Base-by-base conservation (phyloP, 64 coral and sea anemone species). In the Trachythela sp. region DNA sequence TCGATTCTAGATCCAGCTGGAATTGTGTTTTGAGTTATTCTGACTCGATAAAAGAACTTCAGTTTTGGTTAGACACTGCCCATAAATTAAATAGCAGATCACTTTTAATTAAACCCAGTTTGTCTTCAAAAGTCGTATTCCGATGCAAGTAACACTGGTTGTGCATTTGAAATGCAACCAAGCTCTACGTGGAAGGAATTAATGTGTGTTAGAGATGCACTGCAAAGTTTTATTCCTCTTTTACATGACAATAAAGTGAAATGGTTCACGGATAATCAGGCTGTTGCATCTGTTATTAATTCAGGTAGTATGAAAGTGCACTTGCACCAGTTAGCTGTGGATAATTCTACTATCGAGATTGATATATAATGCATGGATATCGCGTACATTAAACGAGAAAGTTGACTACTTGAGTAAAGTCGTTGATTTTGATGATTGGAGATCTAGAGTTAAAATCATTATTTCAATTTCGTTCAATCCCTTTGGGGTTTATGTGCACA, bases 341-440 rank as follows among this genome's bases (percentile, higher is more conserved):
- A 68, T 14, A 68, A n/a, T 68, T 68, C 18, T n/a, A 22, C 18
- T 5, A 68, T 68, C 5, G 59, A 68, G 20, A 7, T 68, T 6
- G 18, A 68, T 5, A 14, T 68, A 68, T 2, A 68, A 4, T n/a
- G n/a, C n/a, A n/a, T 68, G 59, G 59, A 68, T 68, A 22, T 14
- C 59, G 3, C 59, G 59, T 50, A 58, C 89, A 24, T 35, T 35
- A 13, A 90, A 94, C 48, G 92, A 90, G 38, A 80, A 59, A 43
- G 88, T 71, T 20, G 92, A 94, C 67, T 90, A 88, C 58, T 88
- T 94, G 32, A 94, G 88, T 45, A 94, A 90, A 48, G 83, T 90
- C 86, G 48, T 94, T 37, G 88, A 90, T 70, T 84, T 64, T 64
- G 92, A 88, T 38, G 89, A 94, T 43, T 94, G 92, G 88, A 84